A percentile compares a stretch with the other conserved stretches of the same genome.
These are phyloP conservation scores for Zosterops hypoxanthus DNA, from an alignment of 2,113 vertebrate genomes.

Conservation along the genomic window DNA sequence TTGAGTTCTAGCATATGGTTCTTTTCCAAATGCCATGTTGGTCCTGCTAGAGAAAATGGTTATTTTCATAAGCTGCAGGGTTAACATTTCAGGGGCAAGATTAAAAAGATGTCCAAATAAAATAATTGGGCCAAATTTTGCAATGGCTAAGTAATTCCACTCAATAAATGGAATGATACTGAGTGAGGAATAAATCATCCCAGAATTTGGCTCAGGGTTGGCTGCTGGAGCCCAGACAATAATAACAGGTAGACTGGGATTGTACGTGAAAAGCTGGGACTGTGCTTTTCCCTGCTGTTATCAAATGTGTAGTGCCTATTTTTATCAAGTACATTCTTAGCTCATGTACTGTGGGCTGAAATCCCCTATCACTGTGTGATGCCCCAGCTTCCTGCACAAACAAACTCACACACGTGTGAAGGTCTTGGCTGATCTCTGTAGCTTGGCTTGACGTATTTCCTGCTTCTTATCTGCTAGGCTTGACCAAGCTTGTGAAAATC, in stretches of 20 bases:
- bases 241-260: background rate
- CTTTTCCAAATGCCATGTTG: conserved; percentile 7
- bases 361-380: background rate
- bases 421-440: background rate
- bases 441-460: background rate
- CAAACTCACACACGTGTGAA: background rate
- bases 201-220: background rate
- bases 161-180: conserved; percentile 4
- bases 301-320: background rate
- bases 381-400: background rate
- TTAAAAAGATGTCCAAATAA: background rate
- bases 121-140: background rate
- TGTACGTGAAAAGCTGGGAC: background rate
- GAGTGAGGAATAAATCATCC: background rate
- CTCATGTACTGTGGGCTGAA: background rate
- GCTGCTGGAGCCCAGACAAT: background rate
- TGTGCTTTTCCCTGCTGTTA: conserved; percentile 23
- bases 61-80: background rate
- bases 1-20: background rate
- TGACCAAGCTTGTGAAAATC: background rate
- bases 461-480: background rate
- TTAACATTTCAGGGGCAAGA: background rate
- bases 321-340: background rate
- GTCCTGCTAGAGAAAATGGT: conserved; percentile 3
- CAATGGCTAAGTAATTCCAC: background rate